Evolutionary conservation across 2,797 vertebrate species (phyloP), one percentile per base, ranked within the genome.

Genomic region (Eospalax fontanierii): DNA sequence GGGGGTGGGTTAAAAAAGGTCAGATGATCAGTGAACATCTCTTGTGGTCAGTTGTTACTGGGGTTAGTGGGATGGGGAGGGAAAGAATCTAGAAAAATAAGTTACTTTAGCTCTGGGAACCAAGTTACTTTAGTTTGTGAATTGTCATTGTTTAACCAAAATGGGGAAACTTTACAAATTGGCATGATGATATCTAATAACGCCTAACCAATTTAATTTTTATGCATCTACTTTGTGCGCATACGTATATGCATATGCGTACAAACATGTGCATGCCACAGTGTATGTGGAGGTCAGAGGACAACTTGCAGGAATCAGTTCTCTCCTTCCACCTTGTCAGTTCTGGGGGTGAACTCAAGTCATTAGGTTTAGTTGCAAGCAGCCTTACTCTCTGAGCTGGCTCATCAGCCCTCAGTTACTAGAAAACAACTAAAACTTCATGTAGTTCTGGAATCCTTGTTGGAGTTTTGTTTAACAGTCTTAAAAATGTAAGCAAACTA

Each of bases 391-490:
- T 11, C 4, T 26, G 54, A 85, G 9, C 33, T 33, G n/a, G 46
- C 11, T 6, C 46, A 50, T 50, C 46, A 50, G 46, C 46, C 46
- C 11, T 50, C 46, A 50, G 6, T 35, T 70, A 46, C 26, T 28
- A 50, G 40, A 19, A 82, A 33, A 65, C 57, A 76, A 61, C 5
- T 0, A 40, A 65, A 79, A 79, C 11, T 46, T 89, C 4, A 33
- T 43, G 19, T 89, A 81, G 68, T 82, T 3, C 33, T 90, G 57
- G 38, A 84, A 3, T 82, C 59, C 7, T 2, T 43, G 38, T 35
- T 89, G 40, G 14, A 84, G 21, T 90, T 93, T 80, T 65, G 76
- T 22, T 73, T 91, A n/a, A 57, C 2, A 95, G 57, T 33, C 90
- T 95, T 68, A 94, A 90, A 65, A 65, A 81, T 24, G 18, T 38